A percentile compares a stretch with the other conserved stretches of the same genome.
phyloP scores from a whole-genome alignment of 2,113 vertebrate species.

The Thamnophis sirtalis region DNA sequence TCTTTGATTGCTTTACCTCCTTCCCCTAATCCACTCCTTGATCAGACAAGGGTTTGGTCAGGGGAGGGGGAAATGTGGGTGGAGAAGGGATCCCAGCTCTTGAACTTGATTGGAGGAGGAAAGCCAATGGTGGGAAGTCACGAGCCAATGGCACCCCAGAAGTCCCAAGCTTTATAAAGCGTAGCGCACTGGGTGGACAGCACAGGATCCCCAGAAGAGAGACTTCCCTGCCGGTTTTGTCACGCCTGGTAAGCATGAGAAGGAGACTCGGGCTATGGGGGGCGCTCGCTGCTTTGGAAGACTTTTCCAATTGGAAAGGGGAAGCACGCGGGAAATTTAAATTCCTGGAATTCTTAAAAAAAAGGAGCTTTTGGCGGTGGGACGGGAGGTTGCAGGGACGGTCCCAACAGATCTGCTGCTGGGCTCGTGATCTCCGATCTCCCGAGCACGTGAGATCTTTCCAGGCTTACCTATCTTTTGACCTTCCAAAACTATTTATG shows the following conservation, averaged over 20 bases:
- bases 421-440: not conserved
- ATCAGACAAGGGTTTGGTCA: constrained; percentile 7
- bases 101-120: constrained; percentile 32
- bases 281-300: not conserved
- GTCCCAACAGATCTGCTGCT: not conserved
- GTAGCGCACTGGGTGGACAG: not conserved
- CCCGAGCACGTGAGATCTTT: not conserved
- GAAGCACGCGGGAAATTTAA: constrained; percentile 13
- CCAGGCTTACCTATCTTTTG: not conserved
- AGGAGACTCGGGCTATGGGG: not conserved
- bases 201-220: not conserved
- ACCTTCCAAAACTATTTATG: not conserved
- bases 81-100: constrained; percentile 1
- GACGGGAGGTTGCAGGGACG: not conserved
- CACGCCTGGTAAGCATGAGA: no score
- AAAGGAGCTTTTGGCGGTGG: not conserved
- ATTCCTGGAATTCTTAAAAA: constrained; percentile 7
- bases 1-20: not conserved
- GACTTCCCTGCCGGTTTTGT: accelerated
- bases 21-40: not conserved
- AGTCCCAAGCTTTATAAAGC: constrained; percentile 11
- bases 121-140: constrained; percentile 9
- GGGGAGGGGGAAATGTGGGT: constrained; percentile 2
- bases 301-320: not conserved
- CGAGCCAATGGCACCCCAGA: constrained; percentile 4